Conservation (phyloP, 1,140 invertebrate genomes). For the Watersipora subatra region DNA sequence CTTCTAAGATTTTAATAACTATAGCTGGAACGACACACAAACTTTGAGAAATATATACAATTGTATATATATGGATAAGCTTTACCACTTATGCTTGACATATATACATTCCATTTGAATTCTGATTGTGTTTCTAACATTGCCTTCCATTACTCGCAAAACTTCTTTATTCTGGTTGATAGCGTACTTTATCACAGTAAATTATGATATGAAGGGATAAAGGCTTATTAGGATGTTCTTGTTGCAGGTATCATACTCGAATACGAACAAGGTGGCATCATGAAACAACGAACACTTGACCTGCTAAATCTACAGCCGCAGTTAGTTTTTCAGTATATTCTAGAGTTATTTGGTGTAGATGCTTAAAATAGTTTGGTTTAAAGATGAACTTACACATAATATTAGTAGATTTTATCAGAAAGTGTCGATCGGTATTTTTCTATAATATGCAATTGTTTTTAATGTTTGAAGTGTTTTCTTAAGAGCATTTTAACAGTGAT, state of each 20-base stretch:
- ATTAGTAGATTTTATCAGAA: background rate
- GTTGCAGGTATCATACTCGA: conserved; percentile 39
- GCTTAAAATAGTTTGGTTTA: background rate
- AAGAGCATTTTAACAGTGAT: background rate
- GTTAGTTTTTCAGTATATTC: conserved; percentile 22
- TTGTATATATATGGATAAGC: background rate
- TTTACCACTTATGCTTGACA: background rate
- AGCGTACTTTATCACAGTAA: background rate
- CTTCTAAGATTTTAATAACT: no score
- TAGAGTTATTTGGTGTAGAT: background rate
- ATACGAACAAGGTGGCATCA: conserved; percentile 38
- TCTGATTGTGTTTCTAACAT: background rate
- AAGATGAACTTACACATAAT: background rate
- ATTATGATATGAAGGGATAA: background rate
- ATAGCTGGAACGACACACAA: no score
- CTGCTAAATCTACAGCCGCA: conserved; percentile 35
- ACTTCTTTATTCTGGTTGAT: background rate
- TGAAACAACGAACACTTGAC: conserved; percentile 41
- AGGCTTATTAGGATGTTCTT: no score
- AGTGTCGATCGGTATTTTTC: background rate
- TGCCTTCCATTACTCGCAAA: background rate
- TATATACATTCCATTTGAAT: background rate
- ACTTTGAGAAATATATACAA: no score
- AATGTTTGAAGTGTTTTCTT: background rate
- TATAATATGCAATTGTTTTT: background rate